Evolutionary conservation across 2,797 vertebrate species (phyloP).

Genomic region (Taenioides sp.): DNA sequence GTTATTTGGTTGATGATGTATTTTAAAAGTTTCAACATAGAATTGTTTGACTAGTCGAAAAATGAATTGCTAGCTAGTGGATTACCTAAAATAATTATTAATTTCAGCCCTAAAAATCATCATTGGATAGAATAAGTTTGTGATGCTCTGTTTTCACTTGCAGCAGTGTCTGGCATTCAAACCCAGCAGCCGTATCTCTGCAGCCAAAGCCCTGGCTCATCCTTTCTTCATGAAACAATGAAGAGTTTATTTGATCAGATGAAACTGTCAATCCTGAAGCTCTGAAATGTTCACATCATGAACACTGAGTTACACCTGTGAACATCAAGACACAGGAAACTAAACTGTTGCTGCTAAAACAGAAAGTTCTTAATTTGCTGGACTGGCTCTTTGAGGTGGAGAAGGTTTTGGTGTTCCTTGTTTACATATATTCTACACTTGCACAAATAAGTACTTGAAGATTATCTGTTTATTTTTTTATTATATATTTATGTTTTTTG

Average conservation of each 20-base stretch:
- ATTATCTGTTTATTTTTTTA: conserved; percentile 16
- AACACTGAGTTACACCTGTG: conserved; percentile 1
- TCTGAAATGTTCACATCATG: conserved; percentile 11
- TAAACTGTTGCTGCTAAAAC: conserved; percentile 15
- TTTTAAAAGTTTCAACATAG: too few species aligned
- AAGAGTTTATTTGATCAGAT: conserved; percentile 15
- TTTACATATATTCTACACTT: conserved; percentile 15
- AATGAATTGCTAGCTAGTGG: too few species aligned
- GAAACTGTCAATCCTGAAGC: background rate
- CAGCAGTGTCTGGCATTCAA: conserved; percentile 77
- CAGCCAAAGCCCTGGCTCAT: conserved; percentile 72
- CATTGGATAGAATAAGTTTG: background rate
- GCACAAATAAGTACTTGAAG: background rate
- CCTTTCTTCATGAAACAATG: conserved; percentile 66
- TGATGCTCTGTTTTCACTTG: conserved; percentile 24
- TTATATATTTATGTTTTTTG: conserved; percentile 44
- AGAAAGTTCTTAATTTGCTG: conserved; percentile 15
- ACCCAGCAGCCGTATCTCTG: conserved; percentile 72
- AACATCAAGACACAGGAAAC: conserved; percentile 18
- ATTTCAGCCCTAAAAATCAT: too few species aligned
- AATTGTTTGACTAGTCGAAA: too few species aligned
- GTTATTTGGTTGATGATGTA: too few species aligned
- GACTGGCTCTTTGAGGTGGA: conserved; percentile 22
- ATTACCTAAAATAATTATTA: too few species aligned
- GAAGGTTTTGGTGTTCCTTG: conserved; percentile 27